Percentiles rank a stretch among this genome's conserved stretches.
Evolutionary conservation across 2,113 vertebrate genomes (phyloP).

Genomic region (Pipra filicauda): DNA sequence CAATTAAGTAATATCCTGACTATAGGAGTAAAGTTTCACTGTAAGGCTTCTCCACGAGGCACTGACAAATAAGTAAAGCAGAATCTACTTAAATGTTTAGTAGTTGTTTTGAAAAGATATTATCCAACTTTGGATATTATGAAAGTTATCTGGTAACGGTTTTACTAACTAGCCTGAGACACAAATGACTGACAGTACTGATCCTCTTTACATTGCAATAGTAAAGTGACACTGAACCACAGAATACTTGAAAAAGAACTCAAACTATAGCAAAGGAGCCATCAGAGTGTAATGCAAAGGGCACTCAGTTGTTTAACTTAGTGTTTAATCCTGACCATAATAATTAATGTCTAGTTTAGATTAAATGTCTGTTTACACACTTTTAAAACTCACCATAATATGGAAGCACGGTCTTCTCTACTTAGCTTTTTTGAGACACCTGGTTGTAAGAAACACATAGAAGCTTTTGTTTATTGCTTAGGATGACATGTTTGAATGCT

Average conservation of each 20-base stretch:
- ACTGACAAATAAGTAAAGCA: rapidly evolving
- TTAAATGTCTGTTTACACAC: neutral
- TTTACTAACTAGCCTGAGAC: neutral
- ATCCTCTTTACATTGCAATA: neutral
- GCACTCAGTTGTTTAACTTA: neutral
- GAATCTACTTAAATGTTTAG: neutral
- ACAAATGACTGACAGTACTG: neutral
- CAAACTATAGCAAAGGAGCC: neutral
- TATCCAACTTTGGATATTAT: neutral
- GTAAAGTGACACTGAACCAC: neutral
- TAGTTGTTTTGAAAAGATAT: neutral
- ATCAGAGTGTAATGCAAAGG: neutral
- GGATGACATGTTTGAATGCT: neutral
- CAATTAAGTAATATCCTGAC: neutral
- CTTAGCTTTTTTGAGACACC: neutral
- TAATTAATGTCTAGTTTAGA: neutral
- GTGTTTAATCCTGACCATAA: neutral
- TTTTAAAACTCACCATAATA: neutral
- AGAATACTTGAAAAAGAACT: neutral
- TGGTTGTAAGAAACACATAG: neutral
- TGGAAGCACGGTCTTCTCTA: neutral
- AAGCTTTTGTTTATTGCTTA: neutral
- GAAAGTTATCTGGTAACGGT: neutral
- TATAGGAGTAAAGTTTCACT: neutral
- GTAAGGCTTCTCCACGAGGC: neutral